phyloP scores from a whole-genome alignment of 2,888 invertebrate species.

The Aporophyla nigra region DNA sequence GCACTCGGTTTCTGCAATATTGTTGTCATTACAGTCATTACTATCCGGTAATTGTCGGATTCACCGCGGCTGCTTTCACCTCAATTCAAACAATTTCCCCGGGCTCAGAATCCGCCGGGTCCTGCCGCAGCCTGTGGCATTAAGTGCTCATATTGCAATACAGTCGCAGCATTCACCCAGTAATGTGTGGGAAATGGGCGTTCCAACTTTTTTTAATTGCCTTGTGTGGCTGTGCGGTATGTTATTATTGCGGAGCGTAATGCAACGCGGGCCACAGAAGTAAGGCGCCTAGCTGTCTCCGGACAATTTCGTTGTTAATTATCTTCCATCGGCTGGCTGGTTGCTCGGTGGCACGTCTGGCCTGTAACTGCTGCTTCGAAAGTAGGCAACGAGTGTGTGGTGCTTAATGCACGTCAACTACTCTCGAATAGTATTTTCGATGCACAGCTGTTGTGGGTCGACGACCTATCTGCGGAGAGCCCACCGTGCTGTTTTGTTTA shows the following conservation, averaged over 20 bases:
- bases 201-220: conserved; percentile 85
- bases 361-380: conserved; percentile 80
- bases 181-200: conserved; percentile 87
- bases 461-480: conserved; percentile 71
- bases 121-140: conserved; percentile 69
- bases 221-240: conserved; percentile 79
- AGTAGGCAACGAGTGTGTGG: conserved; percentile 80
- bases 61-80: conserved; percentile 80
- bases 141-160: conserved; percentile 69
- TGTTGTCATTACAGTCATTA: conserved; percentile 79
- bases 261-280: conserved; percentile 84
- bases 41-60: conserved; percentile 77
- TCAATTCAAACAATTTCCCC: conserved; percentile 79
- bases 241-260: conserved; percentile 86
- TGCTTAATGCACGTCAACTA: conserved; percentile 73
- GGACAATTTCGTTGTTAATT: conserved; percentile 88
- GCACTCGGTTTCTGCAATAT: conserved; percentile 75
- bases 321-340: conserved; percentile 82
- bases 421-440: conserved; percentile 78
- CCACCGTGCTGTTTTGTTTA: conserved; percentile 70
- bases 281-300: conserved; percentile 89
- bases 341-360: conserved; percentile 82
- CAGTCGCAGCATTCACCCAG: conserved; percentile 78
- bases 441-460: conserved; percentile 77
- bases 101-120: conserved; percentile 72